Base-by-base conservation (phyloP, 2,888 invertebrate species). In the Graphium colonna region DNA sequence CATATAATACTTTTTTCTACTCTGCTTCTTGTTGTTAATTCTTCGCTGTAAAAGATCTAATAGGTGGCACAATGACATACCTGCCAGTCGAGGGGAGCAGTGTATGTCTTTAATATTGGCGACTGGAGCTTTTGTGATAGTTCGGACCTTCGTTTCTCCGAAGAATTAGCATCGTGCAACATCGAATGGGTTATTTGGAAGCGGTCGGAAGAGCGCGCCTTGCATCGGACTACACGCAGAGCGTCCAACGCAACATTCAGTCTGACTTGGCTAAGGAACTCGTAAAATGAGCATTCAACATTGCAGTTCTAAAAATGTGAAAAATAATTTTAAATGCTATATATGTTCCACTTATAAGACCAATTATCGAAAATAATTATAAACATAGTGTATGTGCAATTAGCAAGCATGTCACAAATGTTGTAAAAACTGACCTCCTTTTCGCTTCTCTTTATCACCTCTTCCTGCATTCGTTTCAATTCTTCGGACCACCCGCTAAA, bases 401-500 rank as follows among this genome's bases (percentile, higher is more conserved):
- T n/a, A n/a, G n/a, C n/a, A n/a, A n/a, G n/a, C n/a, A n/a, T n/a
- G n/a, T 36, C 12, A 12, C 12, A 36, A 36, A 36, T 36, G 7
- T 36, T 8, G 2, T 8, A 36, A 12, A 38, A 42, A 45, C 28
- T 31, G 12, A 82, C 86, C 73, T 68, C 73, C 47, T 70, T 68
- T 38, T 64, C 65, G 33, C 71, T 65, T 8, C 59, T 64, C 47
- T 71, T 61, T 17, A 84, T 53, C 0, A 82, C 69, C n/a, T 73
- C 65, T 55, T 77, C 71, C 64, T 88, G 88, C 55, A 78, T 73
- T 15, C 59, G 67, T 58, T 73, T 70, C 40, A 88, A 71, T 60
- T 80, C 75, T 60, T 71, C 77, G 0, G 75, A 73, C 87, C 88
- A 88, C 3, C 84, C 81, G 18, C 87, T 87, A 63, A 3, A 73